Evolutionary conservation across 2,888 invertebrate genomes (phyloP), one percentile per base, ranked within the genome.

Genomic region (Pegoplata infirma): DNA sequence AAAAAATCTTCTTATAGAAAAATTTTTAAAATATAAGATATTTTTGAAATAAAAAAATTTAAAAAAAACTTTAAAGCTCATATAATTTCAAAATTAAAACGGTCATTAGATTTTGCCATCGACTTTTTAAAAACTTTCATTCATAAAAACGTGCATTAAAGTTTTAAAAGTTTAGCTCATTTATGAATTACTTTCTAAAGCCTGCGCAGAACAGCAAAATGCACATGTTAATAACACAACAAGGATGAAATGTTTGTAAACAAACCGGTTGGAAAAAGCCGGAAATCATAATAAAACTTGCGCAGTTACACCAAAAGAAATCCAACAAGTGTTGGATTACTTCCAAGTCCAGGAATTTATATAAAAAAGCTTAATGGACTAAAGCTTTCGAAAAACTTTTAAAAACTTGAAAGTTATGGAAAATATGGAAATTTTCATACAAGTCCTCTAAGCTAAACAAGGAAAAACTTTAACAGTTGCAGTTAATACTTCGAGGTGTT

Each of bases 251-350:
- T 83, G 83, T 83, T 83, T 83, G 77, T 80, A 76, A 83, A 82
- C 82, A 83, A 83, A 80, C 59, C 36, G 71, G 58, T 64, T 75
- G 77, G 73, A 81, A 78, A 59, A 68, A 23, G 82, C 80, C 79
- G 80, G 63, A 80, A 68, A 71, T 69, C 80, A 80, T 69, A 82
- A 81, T 77, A 82, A 80, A 73, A 63, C 85, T 76, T 86, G 87
- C 87, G 86, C 85, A 79, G 21, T 82, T n/a, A 1, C 0, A 19
- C 12, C 46, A 10, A 59, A 75, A 40, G 53, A 83, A 84, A 83
- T 84, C 85, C 87, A 87, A 87, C 87, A 87, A 87, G 87, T 87
- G 86, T 84, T 76, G 81, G 75, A 77, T 80, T 53, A 47, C 49
- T 82, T 72, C 80, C 81, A 77, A 55, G 56, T 78, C 76, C 78